Base-by-base conservation (phyloP, 1,140 invertebrate species). In the Drosophila seguyi region DNA sequence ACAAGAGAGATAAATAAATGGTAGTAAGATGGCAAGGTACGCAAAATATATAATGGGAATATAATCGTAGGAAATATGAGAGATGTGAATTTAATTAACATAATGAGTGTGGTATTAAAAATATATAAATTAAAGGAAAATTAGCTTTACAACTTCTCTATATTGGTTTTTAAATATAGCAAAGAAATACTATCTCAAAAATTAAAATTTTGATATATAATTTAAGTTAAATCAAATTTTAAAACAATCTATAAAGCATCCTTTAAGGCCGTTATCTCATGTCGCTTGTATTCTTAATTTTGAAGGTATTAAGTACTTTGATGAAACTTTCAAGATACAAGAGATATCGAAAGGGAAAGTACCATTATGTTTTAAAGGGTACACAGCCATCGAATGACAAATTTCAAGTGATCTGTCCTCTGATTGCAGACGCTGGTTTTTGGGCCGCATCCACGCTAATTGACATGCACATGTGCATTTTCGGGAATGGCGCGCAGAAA, bases 401-500 rank as follows among this genome's bases (percentile, higher is more conserved):
- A 50, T 52, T 53, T 58, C 13, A 25, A 38, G 22, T 10, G 20
- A 38, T 52, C 18, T 56, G 16, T 29, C 18, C 36, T 27, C 18
- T 45, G 44, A 62, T 44, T 48, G 52, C 56, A 52, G 39, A 71
- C 57, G 47, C 53, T 42, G 38, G 34, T 72, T 78, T 45, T 72
- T 72, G 25, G 39, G 68, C 52, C 57, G 67, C 36, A 73, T 72
- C 56, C 41, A 29, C 44, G 60, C 75, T 88, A 88, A 88, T 88
- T 88, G 85, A 88, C 85, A 85, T 90, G 85, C 85, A 88, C 85
- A 88, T 73, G 81, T 88, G 84, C 85, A 74, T 36, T 41, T 56
- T 36, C 25, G 42, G 55, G 48, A 65, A 53, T 31, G 73, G 42
- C 25, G 20, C 36, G 41, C 50, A 72, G 42, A 65, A 36, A 42